phyloP scores from a whole-genome alignment of 2,888 invertebrate species.

The Globia sparganii region DNA sequence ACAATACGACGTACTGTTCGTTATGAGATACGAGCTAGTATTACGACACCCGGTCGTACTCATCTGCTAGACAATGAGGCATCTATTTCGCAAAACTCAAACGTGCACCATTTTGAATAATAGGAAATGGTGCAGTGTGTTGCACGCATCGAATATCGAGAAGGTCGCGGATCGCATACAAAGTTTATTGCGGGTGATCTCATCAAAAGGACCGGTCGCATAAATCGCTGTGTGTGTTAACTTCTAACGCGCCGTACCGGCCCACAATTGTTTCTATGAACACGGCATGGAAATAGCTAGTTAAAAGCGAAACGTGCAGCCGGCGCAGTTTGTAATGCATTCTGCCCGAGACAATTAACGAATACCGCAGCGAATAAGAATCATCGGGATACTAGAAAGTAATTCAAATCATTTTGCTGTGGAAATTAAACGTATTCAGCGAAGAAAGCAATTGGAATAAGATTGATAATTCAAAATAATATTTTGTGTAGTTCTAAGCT shows the following conservation, averaged over 20 bases:
- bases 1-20: conserved; percentile 49
- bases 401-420: conserved; percentile 47
- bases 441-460: conserved; percentile 40
- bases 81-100: conserved; percentile 85
- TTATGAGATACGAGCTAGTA: conserved; percentile 66
- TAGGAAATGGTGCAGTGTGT: conserved; percentile 88
- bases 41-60: conserved; percentile 77
- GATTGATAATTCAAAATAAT: conserved; percentile 28
- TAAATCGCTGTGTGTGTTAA: conserved; percentile 89
- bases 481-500: conserved; percentile 4
- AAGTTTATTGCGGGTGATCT: conserved; percentile 87
- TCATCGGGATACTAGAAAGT: conserved; percentile 59
- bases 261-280: conserved; percentile 91
- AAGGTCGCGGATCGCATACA: conserved; percentile 88
- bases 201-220: conserved; percentile 90
- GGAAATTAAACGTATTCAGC: conserved; percentile 40
- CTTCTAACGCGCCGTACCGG: conserved; percentile 89
- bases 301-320: conserved; percentile 77
- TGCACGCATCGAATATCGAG: conserved; percentile 86
- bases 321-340: conserved; percentile 69
- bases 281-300: conserved; percentile 88
- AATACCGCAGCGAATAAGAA: conserved; percentile 63
- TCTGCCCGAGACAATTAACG: conserved; percentile 72
- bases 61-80: conserved; percentile 84
- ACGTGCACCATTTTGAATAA: conserved; percentile 83